Conservation (phyloP, 1,140 invertebrate species). For the honey bee (Apis mellifera) region DNA sequence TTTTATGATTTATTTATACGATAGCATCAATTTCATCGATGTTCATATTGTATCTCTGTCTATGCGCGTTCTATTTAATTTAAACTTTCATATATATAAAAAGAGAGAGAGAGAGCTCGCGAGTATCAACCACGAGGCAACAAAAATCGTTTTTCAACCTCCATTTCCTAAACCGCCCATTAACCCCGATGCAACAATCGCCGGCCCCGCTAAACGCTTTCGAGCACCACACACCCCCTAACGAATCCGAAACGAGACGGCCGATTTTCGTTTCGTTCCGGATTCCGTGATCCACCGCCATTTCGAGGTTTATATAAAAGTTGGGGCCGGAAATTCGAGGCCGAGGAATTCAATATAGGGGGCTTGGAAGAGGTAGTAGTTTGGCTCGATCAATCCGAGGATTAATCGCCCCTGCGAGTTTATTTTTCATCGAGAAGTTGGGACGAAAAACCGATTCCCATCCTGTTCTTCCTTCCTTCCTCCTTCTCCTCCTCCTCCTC, state of each 20-base stretch:
- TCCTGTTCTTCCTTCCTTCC: neutral
- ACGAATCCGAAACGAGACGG: neutral
- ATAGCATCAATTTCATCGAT: too few species aligned
- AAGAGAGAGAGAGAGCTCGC: too few species aligned
- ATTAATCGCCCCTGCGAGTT: conserved; percentile 37
- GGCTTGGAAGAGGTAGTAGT: neutral
- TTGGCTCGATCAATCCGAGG: conserved; percentile 26
- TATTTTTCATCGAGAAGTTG: conserved; percentile 44
- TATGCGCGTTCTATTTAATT: too few species aligned
- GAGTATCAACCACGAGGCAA: too few species aligned
- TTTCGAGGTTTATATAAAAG: conserved; percentile 27
- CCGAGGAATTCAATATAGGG: conserved; percentile 36
- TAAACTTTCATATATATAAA: too few species aligned
- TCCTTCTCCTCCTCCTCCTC: neutral
- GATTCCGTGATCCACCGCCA: conserved; percentile 1
- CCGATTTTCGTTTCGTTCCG: conserved; percentile 20
- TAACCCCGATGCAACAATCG: neutral
- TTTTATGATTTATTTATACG: too few species aligned
- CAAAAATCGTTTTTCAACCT: too few species aligned
- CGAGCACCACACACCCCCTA: neutral
- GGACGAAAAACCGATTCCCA: conserved; percentile 7
- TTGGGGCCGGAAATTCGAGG: conserved; percentile 23
- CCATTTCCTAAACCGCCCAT: neutral
- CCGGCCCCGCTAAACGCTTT: neutral
- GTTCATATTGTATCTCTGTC: too few species aligned